A percentile compares a stretch with the other conserved stretches of the same genome.
Conservation (phyloP, 2,797 vertebrate species). For the Furcifer pardalis region DNA sequence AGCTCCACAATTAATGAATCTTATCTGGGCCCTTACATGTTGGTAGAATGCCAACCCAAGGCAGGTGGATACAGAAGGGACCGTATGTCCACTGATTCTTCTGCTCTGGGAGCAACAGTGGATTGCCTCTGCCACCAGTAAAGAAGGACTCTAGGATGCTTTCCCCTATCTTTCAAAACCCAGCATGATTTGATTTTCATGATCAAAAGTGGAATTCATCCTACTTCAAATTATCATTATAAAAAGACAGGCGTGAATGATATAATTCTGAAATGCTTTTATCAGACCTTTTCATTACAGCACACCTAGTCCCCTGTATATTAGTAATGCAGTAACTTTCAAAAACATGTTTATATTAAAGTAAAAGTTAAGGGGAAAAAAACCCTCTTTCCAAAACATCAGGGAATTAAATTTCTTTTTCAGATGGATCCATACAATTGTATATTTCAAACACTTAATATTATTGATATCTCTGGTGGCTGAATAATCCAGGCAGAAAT, state of each 20-base stretch:
- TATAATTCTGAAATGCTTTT: conserved; percentile 59
- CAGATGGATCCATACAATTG: conserved; percentile 17
- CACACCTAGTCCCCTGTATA: conserved; percentile 32
- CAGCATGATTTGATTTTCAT: neutral
- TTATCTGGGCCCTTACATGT: neutral
- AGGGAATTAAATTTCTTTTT: conserved; percentile 33
- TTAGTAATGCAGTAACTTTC: conserved; percentile 53
- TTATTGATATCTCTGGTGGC: conserved; percentile 15
- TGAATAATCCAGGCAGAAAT: neutral
- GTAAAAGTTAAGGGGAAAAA: conserved; percentile 50
- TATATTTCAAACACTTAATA: conserved; percentile 40
- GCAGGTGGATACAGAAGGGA: too few species aligned
- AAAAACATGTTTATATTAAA: conserved; percentile 45
- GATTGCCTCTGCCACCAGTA: too few species aligned
- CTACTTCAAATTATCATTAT: conserved; percentile 60
- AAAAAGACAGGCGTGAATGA: conserved; percentile 64
- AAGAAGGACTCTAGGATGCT: neutral
- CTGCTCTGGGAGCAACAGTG: too few species aligned
- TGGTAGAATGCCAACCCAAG: too few species aligned
- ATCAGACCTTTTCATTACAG: conserved; percentile 61
- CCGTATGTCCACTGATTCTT: too few species aligned
- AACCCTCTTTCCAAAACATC: conserved; percentile 32
- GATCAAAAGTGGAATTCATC: neutral
- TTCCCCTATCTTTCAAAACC: neutral
- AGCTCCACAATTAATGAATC: neutral